These are phyloP conservation scores for Hemibates koningsi DNA, from an alignment of 2,113 vertebrate genomes.

Conservation along the genomic window DNA sequence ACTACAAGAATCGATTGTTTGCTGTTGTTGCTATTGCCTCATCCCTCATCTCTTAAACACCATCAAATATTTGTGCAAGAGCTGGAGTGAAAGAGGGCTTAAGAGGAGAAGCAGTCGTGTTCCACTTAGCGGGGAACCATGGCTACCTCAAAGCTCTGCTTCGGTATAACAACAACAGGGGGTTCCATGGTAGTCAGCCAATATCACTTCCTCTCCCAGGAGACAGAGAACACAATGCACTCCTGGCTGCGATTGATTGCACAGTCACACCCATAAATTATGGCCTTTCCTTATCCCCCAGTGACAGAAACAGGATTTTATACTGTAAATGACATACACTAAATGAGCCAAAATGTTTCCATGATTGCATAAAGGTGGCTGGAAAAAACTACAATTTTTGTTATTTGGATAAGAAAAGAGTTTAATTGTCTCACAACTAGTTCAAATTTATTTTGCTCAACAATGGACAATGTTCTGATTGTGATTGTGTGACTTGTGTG, in stretches of 20 bases:
- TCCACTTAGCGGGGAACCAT: constrained; percentile 46
- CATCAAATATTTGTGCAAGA: constrained; percentile 9
- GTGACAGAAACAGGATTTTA: background rate
- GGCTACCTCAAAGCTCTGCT: constrained; percentile 47
- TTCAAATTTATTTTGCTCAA: background rate
- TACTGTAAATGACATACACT: background rate
- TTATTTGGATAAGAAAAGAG: background rate
- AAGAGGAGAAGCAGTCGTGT: constrained; percentile 13
- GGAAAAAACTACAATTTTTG: background rate
- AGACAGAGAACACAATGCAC: constrained; percentile 58
- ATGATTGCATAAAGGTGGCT: background rate
- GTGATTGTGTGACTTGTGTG: background rate
- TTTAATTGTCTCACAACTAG: background rate
- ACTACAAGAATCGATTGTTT: constrained; percentile 8
- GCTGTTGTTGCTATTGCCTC: constrained; percentile 1
- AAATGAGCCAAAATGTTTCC: background rate
- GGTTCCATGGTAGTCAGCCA: constrained; percentile 51
- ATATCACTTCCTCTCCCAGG: constrained; percentile 57
- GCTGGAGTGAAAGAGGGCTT: background rate
- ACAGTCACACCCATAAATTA: constrained; percentile 45
- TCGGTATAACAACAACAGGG: constrained; percentile 36
- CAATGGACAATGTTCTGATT: background rate
- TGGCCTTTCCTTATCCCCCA: constrained; percentile 1
- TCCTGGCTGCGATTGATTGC: constrained; percentile 43
- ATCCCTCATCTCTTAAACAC: constrained; percentile 33